These are phyloP conservation scores for Chaetodon trifascialis DNA, from an alignment of 2,113 vertebrate genomes.

Conservation along the genomic window DNA sequence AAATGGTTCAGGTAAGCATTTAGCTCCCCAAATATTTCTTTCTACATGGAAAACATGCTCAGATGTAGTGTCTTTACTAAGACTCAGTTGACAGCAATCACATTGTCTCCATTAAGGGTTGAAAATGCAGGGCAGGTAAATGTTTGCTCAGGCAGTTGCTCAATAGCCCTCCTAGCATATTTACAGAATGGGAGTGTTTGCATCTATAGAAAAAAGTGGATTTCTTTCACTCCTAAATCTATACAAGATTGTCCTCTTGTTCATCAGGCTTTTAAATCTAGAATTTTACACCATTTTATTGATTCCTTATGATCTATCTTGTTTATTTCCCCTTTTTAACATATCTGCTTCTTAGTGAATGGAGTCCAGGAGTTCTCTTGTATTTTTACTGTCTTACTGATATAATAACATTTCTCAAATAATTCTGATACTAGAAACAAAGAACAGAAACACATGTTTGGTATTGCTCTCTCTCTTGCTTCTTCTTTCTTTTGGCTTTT, in stretches of 20 bases:
- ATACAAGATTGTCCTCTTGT: neutral
- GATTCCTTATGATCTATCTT: neutral
- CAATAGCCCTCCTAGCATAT: conserved; percentile 42
- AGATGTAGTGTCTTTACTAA: conserved; percentile 24
- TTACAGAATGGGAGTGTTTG: conserved; percentile 58
- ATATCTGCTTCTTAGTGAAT: neutral
- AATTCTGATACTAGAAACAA: neutral
- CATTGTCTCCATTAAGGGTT: conserved; percentile 21
- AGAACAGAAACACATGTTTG: neutral
- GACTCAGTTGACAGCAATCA: conserved; percentile 38
- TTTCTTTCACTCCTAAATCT: conserved; percentile 6
- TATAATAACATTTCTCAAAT: neutral
- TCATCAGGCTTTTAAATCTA: neutral
- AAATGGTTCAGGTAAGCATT: conserved; percentile 77
- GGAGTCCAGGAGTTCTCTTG: neutral
- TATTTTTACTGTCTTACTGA: neutral
- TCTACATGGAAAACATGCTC: neutral
- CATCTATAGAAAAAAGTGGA: neutral
- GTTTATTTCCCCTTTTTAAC: neutral
- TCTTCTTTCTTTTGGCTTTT: conserved; percentile 7
- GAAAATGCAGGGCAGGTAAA: conserved; percentile 56
- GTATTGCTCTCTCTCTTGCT: neutral
- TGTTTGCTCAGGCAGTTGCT: conserved; percentile 69
- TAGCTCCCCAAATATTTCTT: conserved; percentile 24
- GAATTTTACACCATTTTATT: neutral